These are phyloP conservation scores for Hydrozoanthus gracilis DNA, from an alignment of 92 coral and sea anemone genomes.

Conservation along the genomic window DNA sequence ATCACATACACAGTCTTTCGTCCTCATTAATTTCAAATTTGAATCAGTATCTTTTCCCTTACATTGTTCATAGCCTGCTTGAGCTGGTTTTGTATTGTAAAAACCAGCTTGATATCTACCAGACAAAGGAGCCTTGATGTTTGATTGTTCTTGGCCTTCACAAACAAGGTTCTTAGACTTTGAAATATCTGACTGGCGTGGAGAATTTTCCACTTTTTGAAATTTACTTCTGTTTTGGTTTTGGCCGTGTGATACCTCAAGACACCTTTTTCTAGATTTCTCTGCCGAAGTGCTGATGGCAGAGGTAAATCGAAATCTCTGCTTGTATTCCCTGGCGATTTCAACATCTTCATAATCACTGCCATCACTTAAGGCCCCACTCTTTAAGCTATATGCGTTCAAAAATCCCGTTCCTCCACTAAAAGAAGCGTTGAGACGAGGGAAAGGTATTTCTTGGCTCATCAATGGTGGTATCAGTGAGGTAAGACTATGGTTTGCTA, in stretches of 20 bases:
- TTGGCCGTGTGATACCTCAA: not conserved
- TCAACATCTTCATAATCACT: conserved; percentile 42
- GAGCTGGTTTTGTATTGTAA: not conserved
- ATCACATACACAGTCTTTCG: not conserved
- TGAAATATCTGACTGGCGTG: not conserved
- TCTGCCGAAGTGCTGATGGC: conserved; percentile 12
- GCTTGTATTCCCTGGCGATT: conserved; percentile 41
- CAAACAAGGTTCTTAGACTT: not conserved
- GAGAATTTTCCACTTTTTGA: not conserved
- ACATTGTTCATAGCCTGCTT: not conserved
- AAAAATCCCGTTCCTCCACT: conserved; percentile 4
- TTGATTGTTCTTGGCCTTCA: not conserved
- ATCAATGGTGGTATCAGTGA: not conserved
- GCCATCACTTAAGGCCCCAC: conserved; percentile 45
- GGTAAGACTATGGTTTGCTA: not conserved
- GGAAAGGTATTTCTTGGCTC: not conserved
- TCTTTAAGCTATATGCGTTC: not conserved
- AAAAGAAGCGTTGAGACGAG: conserved; percentile 24
- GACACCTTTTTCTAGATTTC: not conserved
- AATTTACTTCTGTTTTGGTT: not conserved
- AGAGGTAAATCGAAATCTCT: conserved; percentile 26
- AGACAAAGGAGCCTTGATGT: too few relatives aligned
- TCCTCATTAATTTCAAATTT: not conserved
- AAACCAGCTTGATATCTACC: not conserved
- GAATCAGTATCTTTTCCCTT: conserved; percentile 5